Percentiles rank a stretch among this genome's conserved stretches.
phyloP scores from a whole-genome alignment of 2,797 vertebrate genomes.

The Clarias pachynema region DNA sequence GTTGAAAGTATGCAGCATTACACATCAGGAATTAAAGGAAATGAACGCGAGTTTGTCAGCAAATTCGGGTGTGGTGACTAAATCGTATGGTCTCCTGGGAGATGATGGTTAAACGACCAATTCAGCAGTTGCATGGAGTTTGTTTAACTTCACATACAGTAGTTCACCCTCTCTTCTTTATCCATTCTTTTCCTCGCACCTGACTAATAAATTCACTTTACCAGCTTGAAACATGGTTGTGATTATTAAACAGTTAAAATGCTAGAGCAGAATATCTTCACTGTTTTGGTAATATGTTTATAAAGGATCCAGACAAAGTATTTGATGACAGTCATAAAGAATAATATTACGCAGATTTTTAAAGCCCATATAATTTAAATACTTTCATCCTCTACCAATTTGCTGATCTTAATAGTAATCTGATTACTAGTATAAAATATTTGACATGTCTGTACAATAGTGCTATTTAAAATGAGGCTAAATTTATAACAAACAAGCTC shows the following conservation, averaged over 20 bases:
- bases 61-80: slow-evolving; percentile 14
- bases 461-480: background rate
- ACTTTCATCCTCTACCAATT: background rate
- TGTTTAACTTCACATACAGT: background rate
- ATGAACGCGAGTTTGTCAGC: background rate
- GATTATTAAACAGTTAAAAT: background rate
- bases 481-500: background rate
- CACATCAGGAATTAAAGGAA: background rate
- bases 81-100: slow-evolving; percentile 14
- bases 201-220: background rate
- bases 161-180: background rate
- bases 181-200: background rate
- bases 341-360: background rate
- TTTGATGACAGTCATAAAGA: background rate
- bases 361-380: background rate
- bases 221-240: background rate
- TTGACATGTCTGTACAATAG: background rate
- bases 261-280: background rate
- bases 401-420: background rate
- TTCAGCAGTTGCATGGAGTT: background rate
- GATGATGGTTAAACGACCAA: background rate
- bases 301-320: background rate
- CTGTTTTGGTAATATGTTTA: background rate
- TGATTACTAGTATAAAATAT: background rate
- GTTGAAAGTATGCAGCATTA: background rate